phyloP scores from a whole-genome alignment of 1,140 invertebrate species.

The Neodiprion fabricii region DNA sequence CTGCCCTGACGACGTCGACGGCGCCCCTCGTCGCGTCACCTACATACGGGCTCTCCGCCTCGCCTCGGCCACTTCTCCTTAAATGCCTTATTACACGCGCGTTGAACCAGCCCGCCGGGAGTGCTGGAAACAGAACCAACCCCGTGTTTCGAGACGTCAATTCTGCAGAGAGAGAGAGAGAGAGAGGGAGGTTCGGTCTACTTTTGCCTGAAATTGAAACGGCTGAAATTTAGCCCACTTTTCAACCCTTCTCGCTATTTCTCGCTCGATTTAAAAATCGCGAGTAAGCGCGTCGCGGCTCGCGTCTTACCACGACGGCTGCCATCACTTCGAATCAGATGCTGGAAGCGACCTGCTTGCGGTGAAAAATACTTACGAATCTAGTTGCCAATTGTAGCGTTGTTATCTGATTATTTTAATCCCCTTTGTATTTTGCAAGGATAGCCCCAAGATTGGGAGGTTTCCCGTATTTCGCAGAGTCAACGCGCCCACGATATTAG shows the following conservation, averaged over 20 bases:
- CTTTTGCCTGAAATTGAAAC: background rate
- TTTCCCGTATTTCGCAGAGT: no score
- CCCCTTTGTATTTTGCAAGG: no score
- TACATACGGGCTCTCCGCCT: conserved; percentile 4
- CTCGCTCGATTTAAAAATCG: background rate
- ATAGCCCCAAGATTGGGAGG: no score
- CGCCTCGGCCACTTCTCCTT: conserved; percentile 8
- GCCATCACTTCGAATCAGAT: no score
- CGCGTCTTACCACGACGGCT: no score
- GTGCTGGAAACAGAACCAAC: background rate
- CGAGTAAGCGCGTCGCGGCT: no score
- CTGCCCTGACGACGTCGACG: conserved; percentile 11
- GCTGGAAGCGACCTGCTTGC: no score
- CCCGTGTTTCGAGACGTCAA: background rate
- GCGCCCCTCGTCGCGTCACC: background rate
- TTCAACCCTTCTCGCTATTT: background rate
- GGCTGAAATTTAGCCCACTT: background rate
- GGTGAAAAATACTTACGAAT: no score
- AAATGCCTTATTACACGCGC: conserved; percentile 28
- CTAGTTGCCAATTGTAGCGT: no score
- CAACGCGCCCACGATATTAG: no score
- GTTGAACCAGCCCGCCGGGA: conserved; percentile 3
- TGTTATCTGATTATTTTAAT: no score
- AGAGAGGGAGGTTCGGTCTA: background rate
- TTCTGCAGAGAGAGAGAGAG: background rate